Evolutionary conservation across 2,888 invertebrate genomes (phyloP).

Genomic region (Anthoptus insignis): DNA sequence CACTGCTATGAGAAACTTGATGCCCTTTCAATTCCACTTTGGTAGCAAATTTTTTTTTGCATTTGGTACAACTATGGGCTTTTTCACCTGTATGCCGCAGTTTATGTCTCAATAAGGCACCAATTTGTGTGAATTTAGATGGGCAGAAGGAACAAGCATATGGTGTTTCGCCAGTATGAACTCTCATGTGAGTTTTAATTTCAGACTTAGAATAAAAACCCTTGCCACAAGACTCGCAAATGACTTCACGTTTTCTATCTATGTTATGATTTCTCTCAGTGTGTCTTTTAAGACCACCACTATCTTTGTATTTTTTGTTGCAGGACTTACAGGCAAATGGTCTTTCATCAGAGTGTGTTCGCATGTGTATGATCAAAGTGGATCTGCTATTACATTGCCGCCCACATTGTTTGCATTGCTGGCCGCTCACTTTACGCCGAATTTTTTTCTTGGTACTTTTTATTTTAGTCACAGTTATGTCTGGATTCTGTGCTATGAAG

Average conservation of each 20-base stretch:
- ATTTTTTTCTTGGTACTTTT: slow-evolving; percentile 10
- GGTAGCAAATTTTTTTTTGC: slow-evolving; percentile 69
- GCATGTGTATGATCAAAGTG: slow-evolving; percentile 62
- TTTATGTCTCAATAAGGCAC: slow-evolving; percentile 66
- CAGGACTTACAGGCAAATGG: slow-evolving; percentile 65
- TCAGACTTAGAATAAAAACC: slow-evolving; percentile 68
- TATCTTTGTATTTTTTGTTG: slow-evolving; percentile 68
- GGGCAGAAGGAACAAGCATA: slow-evolving; percentile 68
- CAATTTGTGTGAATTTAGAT: slow-evolving; percentile 65
- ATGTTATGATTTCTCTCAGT: slow-evolving; percentile 62
- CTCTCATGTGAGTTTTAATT: slow-evolving; percentile 69
- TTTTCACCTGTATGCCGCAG: slow-evolving; percentile 66
- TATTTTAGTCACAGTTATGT: too few relatives aligned
- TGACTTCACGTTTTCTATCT: slow-evolving; percentile 62
- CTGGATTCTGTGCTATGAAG: not conserved
- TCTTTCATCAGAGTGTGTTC: slow-evolving; percentile 67
- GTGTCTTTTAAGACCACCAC: slow-evolving; percentile 67
- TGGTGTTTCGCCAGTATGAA: slow-evolving; percentile 77
- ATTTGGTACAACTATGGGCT: slow-evolving; percentile 63
- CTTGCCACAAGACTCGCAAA: slow-evolving; percentile 77
- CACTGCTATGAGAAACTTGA: slow-evolving; percentile 63
- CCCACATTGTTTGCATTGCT: slow-evolving; percentile 62
- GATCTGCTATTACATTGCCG: slow-evolving; percentile 62
- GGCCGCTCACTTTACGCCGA: slow-evolving; percentile 21
- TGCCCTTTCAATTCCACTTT: slow-evolving; percentile 71